phyloP scores from a whole-genome alignment of 1,140 invertebrate genomes.

The Neodiprion lecontei region DNA sequence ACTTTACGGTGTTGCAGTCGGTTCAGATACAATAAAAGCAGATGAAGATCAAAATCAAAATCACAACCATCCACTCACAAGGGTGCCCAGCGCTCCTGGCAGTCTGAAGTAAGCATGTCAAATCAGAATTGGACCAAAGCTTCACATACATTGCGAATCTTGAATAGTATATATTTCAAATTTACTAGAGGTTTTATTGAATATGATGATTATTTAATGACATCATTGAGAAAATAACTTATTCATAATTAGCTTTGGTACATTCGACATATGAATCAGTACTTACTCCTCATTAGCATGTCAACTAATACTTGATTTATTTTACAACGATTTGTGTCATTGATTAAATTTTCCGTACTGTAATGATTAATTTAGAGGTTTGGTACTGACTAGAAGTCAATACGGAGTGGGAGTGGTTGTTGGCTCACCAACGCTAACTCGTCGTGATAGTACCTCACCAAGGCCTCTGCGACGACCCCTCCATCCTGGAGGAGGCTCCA shows the following conservation, averaged over 20 bases:
- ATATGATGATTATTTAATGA: too few relatives aligned
- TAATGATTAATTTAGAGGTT: constrained; percentile 41
- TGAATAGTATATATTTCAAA: too few relatives aligned
- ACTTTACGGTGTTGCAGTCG: constrained; percentile 64
- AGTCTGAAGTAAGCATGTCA: constrained; percentile 62
- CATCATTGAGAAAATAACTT: too few relatives aligned
- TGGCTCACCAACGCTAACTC: constrained; percentile 53
- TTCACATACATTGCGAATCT: too few relatives aligned
- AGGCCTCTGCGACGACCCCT: constrained; percentile 53
- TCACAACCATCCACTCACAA: constrained; percentile 65
- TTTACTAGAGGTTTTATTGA: too few relatives aligned
- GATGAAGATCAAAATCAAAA: constrained; percentile 55
- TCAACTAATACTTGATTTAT: too few relatives aligned
- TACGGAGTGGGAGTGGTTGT: constrained; percentile 44
- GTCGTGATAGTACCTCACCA: constrained; percentile 59
- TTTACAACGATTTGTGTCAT: too few relatives aligned
- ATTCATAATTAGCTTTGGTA: too few relatives aligned
- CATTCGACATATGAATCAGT: too few relatives aligned
- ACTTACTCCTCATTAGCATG: too few relatives aligned
- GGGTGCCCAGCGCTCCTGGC: constrained; percentile 75
- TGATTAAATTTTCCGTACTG: background rate
- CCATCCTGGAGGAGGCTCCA: constrained; percentile 59
- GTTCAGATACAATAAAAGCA: constrained; percentile 44
- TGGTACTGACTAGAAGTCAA: constrained; percentile 57
- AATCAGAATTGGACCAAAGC: too few relatives aligned